phyloP scores from a whole-genome alignment of 2,888 invertebrate genomes.

The Leptopilina myrica region DNA sequence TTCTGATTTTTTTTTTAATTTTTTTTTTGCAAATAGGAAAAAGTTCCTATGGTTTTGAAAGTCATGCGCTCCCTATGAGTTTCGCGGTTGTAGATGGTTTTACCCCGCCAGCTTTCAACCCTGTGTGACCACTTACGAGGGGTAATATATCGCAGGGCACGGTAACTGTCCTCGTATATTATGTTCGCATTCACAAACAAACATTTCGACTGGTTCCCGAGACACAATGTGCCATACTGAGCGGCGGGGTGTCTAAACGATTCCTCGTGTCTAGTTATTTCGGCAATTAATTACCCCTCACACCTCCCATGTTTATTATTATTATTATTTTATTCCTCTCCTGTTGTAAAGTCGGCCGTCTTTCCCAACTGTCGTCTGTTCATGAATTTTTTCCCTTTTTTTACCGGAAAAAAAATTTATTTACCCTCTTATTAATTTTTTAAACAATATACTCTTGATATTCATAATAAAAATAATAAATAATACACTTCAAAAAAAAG shows the following conservation, averaged over 20 bases:
- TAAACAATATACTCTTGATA: too few species aligned
- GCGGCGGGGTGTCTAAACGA: constrained; percentile 64
- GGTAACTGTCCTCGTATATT: constrained; percentile 73
- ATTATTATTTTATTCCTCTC: constrained; percentile 46
- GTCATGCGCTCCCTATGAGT: constrained; percentile 34
- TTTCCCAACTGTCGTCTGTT: background rate
- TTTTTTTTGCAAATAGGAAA: background rate
- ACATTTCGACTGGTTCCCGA: constrained; percentile 59
- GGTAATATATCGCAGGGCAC: constrained; percentile 71
- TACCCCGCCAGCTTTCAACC: constrained; percentile 47
- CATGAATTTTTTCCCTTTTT: constrained; percentile 26
- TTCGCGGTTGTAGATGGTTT: constrained; percentile 32
- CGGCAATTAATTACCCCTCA: constrained; percentile 69
- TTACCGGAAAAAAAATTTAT: too few species aligned
- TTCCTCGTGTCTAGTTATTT: constrained; percentile 73
- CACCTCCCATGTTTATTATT: constrained; percentile 13
- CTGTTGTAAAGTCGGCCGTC: constrained; percentile 43
- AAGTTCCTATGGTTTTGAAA: constrained; percentile 8
- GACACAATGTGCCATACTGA: constrained; percentile 65
- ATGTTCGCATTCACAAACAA: constrained; percentile 66
- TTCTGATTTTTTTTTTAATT: too few species aligned
- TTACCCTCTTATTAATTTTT: too few species aligned
- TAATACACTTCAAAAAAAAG: too few species aligned
- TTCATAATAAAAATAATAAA: background rate
- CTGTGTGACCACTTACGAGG: constrained; percentile 66